phyloP scores from a whole-genome alignment of 1,140 invertebrate species.

The Drosophila parabipectinata region DNA sequence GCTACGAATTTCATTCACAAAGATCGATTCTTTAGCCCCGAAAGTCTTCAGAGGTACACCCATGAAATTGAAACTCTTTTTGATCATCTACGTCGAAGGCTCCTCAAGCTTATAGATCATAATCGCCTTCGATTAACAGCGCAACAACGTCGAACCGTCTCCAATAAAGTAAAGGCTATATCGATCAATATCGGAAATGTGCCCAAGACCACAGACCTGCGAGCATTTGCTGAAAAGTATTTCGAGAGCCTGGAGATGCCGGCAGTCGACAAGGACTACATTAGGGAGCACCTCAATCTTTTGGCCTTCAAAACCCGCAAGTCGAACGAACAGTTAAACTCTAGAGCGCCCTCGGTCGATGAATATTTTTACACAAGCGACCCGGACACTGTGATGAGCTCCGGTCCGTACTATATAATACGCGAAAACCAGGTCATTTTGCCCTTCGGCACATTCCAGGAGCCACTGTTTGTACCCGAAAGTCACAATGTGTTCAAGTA shows the following conservation, averaged over 20 bases:
- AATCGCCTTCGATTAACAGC: slow-evolving; percentile 34
- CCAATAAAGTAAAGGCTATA: slow-evolving; percentile 38
- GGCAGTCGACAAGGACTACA: slow-evolving; percentile 26
- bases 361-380: slow-evolving; percentile 44
- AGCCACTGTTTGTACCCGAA: slow-evolving; percentile 45
- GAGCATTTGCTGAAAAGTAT: slow-evolving; percentile 23
- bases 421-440: slow-evolving; percentile 57
- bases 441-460: slow-evolving; percentile 60
- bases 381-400: slow-evolving; percentile 32
- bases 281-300: slow-evolving; percentile 47
- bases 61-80: slow-evolving; percentile 23
- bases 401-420: slow-evolving; percentile 53
- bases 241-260: slow-evolving; percentile 46
- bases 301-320: slow-evolving; percentile 34
- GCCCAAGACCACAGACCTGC: slow-evolving; percentile 31
- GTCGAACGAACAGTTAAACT: slow-evolving; percentile 23
- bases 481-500: slow-evolving; percentile 65
- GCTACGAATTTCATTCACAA: slow-evolving; percentile 57
- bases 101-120: slow-evolving; percentile 17
- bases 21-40: slow-evolving; percentile 28
- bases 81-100: slow-evolving; percentile 31
- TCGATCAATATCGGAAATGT: slow-evolving; percentile 70
- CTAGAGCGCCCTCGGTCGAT: neutral
- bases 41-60: neutral
- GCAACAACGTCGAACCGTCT: slow-evolving; percentile 1